A percentile compares a stretch with the other conserved stretches of the same genome.
Conservation (phyloP, 1,140 invertebrate genomes). For the Cepaea nemoralis region DNA sequence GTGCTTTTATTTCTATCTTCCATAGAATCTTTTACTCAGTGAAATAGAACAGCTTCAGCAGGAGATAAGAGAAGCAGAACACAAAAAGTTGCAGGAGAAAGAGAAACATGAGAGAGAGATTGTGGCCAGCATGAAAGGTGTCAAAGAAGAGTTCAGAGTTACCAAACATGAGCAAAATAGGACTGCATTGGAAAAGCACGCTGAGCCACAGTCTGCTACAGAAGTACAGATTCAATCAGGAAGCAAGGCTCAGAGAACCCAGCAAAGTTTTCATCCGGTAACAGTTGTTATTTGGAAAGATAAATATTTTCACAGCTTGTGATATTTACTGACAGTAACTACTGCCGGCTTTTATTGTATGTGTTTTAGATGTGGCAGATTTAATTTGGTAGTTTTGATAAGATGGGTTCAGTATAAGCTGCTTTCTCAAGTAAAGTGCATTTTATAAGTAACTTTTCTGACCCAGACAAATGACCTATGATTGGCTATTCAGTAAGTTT, state of each 20-base stretch:
- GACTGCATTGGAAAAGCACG: not conserved
- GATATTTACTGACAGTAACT: no score
- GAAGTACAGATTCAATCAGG: not conserved
- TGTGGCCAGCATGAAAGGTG: not conserved
- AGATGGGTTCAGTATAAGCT: no score
- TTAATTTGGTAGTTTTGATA: no score
- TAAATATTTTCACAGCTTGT: no score
- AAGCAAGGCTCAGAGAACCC: not conserved
- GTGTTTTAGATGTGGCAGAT: no score
- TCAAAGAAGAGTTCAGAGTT: not conserved
- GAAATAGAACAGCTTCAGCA: constrained; percentile 30
- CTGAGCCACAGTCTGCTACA: not conserved
- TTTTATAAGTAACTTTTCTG: no score
- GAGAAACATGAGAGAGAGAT: not conserved
- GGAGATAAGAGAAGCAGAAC: constrained; percentile 29
- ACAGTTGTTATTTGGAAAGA: constrained; percentile 20
- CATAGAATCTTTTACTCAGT: constrained; percentile 8
- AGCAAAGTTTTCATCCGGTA: constrained; percentile 3
- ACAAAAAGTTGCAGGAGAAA: constrained; percentile 22
- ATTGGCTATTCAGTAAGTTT: no score
- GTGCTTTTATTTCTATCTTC: not conserved
- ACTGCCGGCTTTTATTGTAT: no score
- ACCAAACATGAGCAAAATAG: not conserved
- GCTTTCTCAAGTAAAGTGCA: no score
- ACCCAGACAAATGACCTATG: no score